Conservation (phyloP, 2,113 vertebrate genomes). For the Callaeas wilsoni region DNA sequence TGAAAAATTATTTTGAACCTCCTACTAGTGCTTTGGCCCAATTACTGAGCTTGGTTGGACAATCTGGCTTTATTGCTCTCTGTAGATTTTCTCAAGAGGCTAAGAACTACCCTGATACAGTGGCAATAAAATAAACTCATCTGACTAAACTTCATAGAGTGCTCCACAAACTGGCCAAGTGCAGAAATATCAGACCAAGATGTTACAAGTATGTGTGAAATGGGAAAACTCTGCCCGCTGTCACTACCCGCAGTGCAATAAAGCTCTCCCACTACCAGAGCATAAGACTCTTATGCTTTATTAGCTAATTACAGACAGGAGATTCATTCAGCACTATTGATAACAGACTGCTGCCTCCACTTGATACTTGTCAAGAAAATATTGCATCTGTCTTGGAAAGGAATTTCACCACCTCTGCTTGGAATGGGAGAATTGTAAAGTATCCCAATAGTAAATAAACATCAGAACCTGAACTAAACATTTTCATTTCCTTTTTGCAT, state of each 20-base stretch:
- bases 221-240: conserved; percentile 17
- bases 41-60: background rate
- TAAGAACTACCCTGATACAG: background rate
- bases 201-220: background rate
- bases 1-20: background rate
- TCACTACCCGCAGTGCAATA: conserved; percentile 58
- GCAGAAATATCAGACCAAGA: background rate
- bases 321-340: conserved; percentile 31
- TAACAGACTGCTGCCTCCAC: background rate
- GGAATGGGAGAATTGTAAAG: background rate
- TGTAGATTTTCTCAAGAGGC: background rate
- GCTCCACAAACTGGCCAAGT: background rate
- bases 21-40: background rate
- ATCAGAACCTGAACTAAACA: background rate
- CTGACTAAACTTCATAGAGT: background rate
- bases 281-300: background rate
- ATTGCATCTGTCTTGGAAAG: conserved; percentile 1
- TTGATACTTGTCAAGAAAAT: conserved; percentile 20
- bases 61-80: background rate
- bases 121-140: conserved; percentile 18
- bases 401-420: background rate
- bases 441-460: background rate
- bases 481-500: background rate
- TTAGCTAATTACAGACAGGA: conserved; percentile 55
- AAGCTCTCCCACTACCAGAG: conserved; percentile 19